A percentile compares a stretch with the other conserved stretches of the same genome.
Evolutionary conservation across 2,888 invertebrate species (phyloP).

Genomic region (Cryptus armator): DNA sequence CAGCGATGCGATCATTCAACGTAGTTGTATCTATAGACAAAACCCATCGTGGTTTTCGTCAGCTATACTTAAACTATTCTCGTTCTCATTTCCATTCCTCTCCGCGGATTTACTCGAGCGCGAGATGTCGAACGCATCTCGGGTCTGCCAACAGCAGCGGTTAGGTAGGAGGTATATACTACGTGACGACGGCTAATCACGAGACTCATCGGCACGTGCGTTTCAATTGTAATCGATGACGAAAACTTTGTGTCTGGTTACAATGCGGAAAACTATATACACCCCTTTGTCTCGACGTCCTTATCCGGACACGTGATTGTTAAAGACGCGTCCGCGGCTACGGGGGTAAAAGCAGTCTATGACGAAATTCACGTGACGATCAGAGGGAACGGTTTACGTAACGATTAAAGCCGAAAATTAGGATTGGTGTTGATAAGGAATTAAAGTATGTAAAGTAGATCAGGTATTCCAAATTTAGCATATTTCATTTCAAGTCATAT

Average conservation of each 20-base stretch:
- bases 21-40: conserved; percentile 22
- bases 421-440: background rate
- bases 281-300: background rate
- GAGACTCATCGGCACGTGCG: conserved; percentile 28
- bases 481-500: no score
- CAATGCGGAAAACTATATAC: background rate
- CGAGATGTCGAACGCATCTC: conserved; percentile 39
- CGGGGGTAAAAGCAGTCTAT: background rate
- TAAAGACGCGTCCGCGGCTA: background rate
- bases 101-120: conserved; percentile 28
- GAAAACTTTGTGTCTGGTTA: conserved; percentile 6
- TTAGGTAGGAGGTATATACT: background rate
- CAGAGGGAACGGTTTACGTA: background rate
- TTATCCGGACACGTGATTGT: background rate
- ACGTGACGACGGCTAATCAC: conserved; percentile 13
- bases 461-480: background rate
- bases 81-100: conserved; percentile 30
- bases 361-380: background rate
- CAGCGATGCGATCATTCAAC: conserved; percentile 36
- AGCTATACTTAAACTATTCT: conserved; percentile 52
- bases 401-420: background rate
- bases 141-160: background rate
- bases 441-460: background rate
- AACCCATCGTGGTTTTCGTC: conserved; percentile 22
- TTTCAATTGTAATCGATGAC: background rate